Percentiles rank a stretch among this genome's conserved stretches.
Evolutionary conservation across 2,113 vertebrate species (phyloP).

Genomic region (Eurystomus gularis): DNA sequence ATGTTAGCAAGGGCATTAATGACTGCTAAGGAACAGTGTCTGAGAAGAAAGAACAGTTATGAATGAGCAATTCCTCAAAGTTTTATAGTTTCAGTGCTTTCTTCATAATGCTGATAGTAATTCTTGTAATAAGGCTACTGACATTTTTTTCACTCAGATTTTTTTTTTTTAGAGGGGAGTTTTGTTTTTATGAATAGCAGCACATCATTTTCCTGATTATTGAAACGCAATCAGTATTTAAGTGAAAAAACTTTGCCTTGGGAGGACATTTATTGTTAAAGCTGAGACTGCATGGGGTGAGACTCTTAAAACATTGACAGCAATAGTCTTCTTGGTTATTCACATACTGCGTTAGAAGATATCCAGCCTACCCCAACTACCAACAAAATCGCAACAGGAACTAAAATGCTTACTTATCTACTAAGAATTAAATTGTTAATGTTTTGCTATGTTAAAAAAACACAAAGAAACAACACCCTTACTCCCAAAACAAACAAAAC

Average conservation of each 20-base stretch:
- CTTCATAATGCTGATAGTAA: background rate
- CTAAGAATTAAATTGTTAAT: background rate
- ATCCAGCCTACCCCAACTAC: background rate
- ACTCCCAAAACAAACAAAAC: background rate
- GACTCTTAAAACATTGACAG: background rate
- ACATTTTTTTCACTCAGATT: background rate
- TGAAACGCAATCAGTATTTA: background rate
- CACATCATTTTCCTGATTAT: background rate
- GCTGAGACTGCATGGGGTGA: background rate
- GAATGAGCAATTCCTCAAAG: background rate
- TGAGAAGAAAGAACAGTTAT: constrained; percentile 43
- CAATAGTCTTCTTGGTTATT: background rate
- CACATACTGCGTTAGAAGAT: background rate
- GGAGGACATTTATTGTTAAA: background rate
- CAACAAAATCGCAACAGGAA: background rate
- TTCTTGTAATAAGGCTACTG: background rate
- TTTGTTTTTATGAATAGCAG: background rate
- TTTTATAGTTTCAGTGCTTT: background rate
- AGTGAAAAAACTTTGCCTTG: background rate
- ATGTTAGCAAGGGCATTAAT: constrained; percentile 97
- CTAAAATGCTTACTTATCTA: background rate
- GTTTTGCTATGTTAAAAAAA: background rate
- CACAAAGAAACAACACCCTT: too few species aligned
- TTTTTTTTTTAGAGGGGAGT: background rate
- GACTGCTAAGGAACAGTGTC: constrained; percentile 95